Conservation (phyloP, 2,888 invertebrate species). For the Druceiella hillmani region DNA sequence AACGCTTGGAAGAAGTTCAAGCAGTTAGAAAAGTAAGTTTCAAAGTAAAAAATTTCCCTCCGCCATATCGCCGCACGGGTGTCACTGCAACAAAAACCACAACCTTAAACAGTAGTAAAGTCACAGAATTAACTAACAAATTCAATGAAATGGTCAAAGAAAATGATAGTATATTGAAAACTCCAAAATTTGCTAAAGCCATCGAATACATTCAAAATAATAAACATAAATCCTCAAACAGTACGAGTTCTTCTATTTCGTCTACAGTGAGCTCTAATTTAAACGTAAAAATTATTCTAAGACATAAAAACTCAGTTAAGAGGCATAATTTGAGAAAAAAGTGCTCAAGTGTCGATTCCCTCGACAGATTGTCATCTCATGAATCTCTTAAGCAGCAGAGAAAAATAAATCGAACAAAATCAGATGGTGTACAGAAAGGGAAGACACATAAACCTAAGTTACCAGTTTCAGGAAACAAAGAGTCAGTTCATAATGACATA, state of each 20-base stretch:
- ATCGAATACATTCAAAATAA: conserved; percentile 41
- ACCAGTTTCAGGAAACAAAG: too few relatives aligned
- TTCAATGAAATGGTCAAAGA: conserved; percentile 60
- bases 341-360: conserved; percentile 46
- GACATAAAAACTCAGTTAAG: conserved; percentile 41
- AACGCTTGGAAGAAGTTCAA: too few relatives aligned
- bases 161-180: conserved; percentile 41
- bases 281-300: conserved; percentile 46
- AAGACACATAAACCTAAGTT: conserved; percentile 41
- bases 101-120: conserved; percentile 52
- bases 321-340: conserved; percentile 47
- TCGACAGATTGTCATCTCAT: conserved; percentile 36
- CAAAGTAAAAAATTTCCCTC: conserved; percentile 51
- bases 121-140: conserved; percentile 63
- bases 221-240: conserved; percentile 35
- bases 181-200: conserved; percentile 51
- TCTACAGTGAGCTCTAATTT: conserved; percentile 45
- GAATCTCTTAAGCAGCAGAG: conserved; percentile 35
- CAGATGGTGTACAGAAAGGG: conserved; percentile 43
- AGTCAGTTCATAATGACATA: too few relatives aligned
- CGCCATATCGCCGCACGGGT: conserved; percentile 42
- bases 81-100: conserved; percentile 38
- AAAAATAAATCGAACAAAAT: conserved; percentile 42
- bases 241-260: conserved; percentile 44
- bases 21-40: conserved; percentile 56